phyloP scores from a whole-genome alignment of 2,888 invertebrate species.

The Hymenopus coronatus region DNA sequence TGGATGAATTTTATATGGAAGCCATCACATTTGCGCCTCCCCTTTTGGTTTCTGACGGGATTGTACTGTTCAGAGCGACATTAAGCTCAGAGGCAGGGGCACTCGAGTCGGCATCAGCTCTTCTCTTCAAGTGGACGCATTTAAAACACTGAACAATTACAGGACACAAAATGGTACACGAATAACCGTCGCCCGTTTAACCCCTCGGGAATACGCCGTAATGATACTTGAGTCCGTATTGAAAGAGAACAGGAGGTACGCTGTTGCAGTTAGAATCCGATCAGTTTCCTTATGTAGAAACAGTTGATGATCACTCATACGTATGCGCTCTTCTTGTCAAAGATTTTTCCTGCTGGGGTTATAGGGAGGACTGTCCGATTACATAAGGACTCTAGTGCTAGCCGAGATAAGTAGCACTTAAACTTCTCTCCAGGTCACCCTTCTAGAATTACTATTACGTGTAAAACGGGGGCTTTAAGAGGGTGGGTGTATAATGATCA shows the following conservation, averaged over 20 bases:
- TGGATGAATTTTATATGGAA: neutral
- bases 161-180: neutral
- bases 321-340: neutral
- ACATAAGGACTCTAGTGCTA: neutral
- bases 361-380: neutral
- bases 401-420: neutral
- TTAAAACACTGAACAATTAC: conserved; percentile 8
- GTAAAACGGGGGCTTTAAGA: neutral
- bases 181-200: conserved; percentile 1
- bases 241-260: neutral
- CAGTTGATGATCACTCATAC: neutral
- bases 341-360: neutral
- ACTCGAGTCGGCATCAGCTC: neutral
- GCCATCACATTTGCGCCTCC: neutral
- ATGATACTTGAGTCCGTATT: neutral
- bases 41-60: neutral
- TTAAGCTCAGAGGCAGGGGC: neutral
- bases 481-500: neutral
- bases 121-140: neutral
- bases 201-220: neutral
- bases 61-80: neutral
- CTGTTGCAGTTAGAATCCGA: neutral
- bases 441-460: neutral
- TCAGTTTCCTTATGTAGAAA: conserved; percentile 11
- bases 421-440: neutral